Evolutionary conservation across 2,797 vertebrate genomes (phyloP).

Genomic region (Garrulus glandarius): DNA sequence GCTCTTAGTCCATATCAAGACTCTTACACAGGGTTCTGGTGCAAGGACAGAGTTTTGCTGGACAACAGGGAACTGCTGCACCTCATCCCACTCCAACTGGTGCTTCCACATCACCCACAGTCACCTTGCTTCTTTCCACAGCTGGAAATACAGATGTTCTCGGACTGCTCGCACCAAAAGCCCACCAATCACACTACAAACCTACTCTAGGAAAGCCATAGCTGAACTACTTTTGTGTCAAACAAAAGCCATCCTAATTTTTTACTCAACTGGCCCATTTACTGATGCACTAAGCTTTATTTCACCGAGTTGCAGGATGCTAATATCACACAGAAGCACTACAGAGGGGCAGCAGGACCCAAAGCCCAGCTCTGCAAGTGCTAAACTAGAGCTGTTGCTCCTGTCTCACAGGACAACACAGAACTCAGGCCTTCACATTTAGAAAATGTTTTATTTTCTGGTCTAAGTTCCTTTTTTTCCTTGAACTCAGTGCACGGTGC

Average conservation of each 20-base stretch:
- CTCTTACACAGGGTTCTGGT: neutral
- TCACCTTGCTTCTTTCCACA: neutral
- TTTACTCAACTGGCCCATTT: accelerated
- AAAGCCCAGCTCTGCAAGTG: neutral
- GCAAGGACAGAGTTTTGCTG: neutral
- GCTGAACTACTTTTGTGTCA: neutral
- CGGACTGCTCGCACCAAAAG: neutral
- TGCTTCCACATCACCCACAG: neutral
- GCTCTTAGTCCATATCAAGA: neutral
- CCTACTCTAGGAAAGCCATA: neutral
- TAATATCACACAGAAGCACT: neutral
- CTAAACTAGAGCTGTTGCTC: neutral
- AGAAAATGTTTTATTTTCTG: neutral
- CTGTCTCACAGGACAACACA: neutral
- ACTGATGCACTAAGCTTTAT: no score
- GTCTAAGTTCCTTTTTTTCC: neutral
- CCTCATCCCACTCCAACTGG: neutral
- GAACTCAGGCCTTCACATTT: neutral
- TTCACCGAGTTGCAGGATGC: neutral
- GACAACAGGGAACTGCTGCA: neutral
- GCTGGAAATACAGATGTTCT: neutral
- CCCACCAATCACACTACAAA: neutral
- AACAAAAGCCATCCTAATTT: neutral
- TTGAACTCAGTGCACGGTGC: neutral
- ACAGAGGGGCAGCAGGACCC: neutral